phyloP scores from a whole-genome alignment of 2,797 vertebrate genomes.

The Mico argentatus region DNA sequence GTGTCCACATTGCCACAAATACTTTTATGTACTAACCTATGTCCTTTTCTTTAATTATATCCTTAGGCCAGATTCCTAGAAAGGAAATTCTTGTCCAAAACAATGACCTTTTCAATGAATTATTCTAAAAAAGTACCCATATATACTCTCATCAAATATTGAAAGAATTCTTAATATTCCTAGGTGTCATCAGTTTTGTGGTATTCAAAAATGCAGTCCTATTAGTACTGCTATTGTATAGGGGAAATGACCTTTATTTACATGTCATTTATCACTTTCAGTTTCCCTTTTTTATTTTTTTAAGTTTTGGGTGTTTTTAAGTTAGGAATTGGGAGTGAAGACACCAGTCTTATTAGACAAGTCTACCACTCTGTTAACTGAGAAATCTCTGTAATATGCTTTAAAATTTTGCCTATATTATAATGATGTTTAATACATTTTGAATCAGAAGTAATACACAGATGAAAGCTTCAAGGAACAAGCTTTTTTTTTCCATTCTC shows the following conservation, averaged over 20 bases:
- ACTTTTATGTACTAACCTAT: neutral
- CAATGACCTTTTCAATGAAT: conserved; percentile 25
- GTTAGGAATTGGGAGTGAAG: neutral
- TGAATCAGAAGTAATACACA: conserved; percentile 14
- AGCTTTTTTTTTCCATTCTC: neutral
- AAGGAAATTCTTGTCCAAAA: conserved; percentile 18
- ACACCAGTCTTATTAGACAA: conserved; percentile 1
- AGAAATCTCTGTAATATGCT: conserved; percentile 15
- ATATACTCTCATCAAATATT: neutral
- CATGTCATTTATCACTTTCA: neutral
- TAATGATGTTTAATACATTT: conserved; percentile 8
- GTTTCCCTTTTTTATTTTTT: conserved; percentile 11
- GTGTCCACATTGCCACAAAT: neutral
- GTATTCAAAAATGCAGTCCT: neutral
- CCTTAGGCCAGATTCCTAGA: conserved; percentile 4
- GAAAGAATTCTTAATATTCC: conserved; percentile 14
- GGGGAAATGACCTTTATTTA: neutral
- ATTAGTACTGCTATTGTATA: neutral
- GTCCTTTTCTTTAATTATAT: neutral
- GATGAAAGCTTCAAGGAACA: neutral
- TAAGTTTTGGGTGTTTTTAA: neutral
- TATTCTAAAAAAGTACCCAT: conserved; percentile 32
- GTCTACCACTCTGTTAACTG: neutral
- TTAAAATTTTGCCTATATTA: neutral
- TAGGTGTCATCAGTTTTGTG: neutral